Percentiles rank a stretch among this genome's conserved stretches.
phyloP scores from a whole-genome alignment of 2,888 invertebrate genomes.

The Melitaea athalia region DNA sequence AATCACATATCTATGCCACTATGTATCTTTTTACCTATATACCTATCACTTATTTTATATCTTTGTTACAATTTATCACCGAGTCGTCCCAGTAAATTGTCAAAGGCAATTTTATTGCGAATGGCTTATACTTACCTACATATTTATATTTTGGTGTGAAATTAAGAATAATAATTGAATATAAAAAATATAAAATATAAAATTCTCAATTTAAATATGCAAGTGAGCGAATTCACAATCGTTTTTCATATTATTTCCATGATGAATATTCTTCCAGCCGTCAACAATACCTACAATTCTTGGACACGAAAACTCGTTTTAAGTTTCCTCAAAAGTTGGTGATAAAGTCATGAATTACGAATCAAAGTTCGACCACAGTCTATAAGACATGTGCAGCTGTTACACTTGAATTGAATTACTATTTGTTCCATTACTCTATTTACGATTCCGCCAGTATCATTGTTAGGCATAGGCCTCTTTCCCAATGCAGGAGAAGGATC shows the following conservation, averaged over 20 bases:
- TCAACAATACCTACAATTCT: constrained; percentile 25
- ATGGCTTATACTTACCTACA: no score
- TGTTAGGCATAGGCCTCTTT: no score
- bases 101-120: no score
- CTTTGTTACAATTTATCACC: no score
- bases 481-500: no score
- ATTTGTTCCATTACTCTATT: no score
- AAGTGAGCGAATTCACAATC: neutral
- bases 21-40: no score
- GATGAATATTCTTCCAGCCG: neutral
- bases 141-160: no score
- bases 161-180: neutral
- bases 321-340: constrained; percentile 42
- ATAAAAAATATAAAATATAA: neutral
- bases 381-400: neutral
- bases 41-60: no score
- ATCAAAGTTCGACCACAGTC: constrained; percentile 51
- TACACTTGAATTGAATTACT: neutral
- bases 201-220: neutral
- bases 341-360: constrained; percentile 63
- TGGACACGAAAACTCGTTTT: constrained; percentile 47
- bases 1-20: no score
- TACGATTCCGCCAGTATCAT: no score
- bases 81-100: no score
- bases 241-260: neutral